phyloP scores from a whole-genome alignment of 2,888 invertebrate genomes.

The Melanchra persicariae region DNA sequence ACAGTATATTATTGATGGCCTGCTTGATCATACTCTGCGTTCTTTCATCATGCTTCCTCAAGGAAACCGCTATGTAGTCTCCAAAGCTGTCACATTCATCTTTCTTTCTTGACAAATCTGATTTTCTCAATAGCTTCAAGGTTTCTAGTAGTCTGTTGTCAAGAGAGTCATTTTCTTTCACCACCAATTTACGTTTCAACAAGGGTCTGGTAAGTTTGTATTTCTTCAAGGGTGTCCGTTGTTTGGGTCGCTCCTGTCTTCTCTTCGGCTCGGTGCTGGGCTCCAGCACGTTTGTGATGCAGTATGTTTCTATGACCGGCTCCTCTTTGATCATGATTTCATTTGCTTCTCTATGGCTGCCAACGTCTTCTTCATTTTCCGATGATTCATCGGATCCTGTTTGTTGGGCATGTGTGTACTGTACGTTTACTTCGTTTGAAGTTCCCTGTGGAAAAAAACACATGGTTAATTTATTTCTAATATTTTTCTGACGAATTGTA shows the following conservation, averaged over 20 bases:
- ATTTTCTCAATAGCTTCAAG: constrained; percentile 72
- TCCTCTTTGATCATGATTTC: constrained; percentile 76
- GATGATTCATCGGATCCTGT: constrained; percentile 55
- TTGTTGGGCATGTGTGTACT: constrained; percentile 32
- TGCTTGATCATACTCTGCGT: constrained; percentile 87
- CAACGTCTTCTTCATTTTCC: constrained; percentile 63
- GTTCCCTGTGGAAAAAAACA: constrained; percentile 42
- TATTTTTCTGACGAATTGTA: not conserved
- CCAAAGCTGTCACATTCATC: constrained; percentile 88
- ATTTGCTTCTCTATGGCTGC: constrained; percentile 60
- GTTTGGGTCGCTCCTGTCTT: constrained; percentile 29
- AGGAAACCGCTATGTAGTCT: constrained; percentile 85
- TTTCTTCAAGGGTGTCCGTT: constrained; percentile 32
- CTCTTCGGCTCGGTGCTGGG: constrained; percentile 12
- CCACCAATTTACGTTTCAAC: constrained; percentile 59
- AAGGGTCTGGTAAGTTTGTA: constrained; percentile 55
- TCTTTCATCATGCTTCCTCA: constrained; percentile 85
- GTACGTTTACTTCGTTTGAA: constrained; percentile 31
- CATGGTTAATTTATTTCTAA: not conserved
- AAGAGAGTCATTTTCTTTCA: constrained; percentile 61
- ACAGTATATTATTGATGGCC: constrained; percentile 86
- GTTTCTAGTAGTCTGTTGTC: constrained; percentile 76
- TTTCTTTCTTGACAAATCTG: constrained; percentile 77
- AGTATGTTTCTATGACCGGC: constrained; percentile 59
- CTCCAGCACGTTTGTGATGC: constrained; percentile 20